phyloP scores from a whole-genome alignment of 2,797 vertebrate genomes.

The Tiaroga cobitis region DNA sequence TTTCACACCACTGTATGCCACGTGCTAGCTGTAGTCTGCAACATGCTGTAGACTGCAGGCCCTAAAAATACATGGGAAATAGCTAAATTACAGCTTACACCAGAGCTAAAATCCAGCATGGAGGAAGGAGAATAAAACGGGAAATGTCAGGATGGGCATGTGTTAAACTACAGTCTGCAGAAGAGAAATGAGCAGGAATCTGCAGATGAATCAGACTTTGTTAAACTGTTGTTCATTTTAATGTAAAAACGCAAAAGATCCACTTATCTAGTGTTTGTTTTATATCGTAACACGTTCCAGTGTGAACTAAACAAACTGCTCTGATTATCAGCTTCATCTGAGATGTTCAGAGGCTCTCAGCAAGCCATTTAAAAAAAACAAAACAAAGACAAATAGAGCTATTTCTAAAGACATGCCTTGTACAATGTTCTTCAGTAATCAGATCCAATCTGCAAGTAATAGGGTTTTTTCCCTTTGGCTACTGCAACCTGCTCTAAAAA shows the following conservation, averaged over 20 bases:
- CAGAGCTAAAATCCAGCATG: not conserved
- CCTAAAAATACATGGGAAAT: conserved; percentile 16
- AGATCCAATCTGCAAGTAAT: conserved; percentile 27
- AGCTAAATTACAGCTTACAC: conserved; percentile 13
- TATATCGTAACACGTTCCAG: not conserved
- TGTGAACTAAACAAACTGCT: conserved; percentile 29
- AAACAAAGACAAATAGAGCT: not conserved
- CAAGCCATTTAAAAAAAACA: conserved; percentile 4
- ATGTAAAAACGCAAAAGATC: not conserved
- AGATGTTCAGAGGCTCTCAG: not conserved
- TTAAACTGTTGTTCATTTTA: not conserved
- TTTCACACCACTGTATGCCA: too few species aligned
- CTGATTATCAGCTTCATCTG: conserved; percentile 15
- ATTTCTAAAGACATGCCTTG: conserved; percentile 12
- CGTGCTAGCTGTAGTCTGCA: not conserved
- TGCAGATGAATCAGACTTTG: not conserved
- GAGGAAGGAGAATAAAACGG: not conserved
- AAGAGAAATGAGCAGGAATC: not conserved
- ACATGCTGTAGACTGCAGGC: not conserved
- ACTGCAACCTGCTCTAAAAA: not conserved
- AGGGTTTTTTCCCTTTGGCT: conserved; percentile 7
- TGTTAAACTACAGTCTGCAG: not conserved
- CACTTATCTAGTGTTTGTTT: not conserved
- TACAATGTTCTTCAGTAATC: conserved; percentile 22
- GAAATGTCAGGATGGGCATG: not conserved